These are phyloP conservation scores for Pyrgus malvae DNA, from an alignment of 2,888 invertebrate species.

Conservation along the genomic window DNA sequence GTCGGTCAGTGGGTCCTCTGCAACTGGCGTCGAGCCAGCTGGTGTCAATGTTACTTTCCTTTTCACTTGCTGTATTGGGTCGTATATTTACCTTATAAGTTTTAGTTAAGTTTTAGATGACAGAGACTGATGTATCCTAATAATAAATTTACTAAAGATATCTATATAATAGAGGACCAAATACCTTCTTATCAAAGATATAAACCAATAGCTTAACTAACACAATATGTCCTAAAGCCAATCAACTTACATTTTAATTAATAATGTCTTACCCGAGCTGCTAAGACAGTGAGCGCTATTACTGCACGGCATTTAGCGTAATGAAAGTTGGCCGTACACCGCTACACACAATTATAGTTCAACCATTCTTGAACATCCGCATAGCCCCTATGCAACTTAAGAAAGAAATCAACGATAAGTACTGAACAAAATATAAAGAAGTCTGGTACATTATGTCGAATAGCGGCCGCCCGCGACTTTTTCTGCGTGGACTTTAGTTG, in stretches of 20 bases:
- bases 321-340: constrained; percentile 16
- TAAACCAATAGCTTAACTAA: too few relatives aligned
- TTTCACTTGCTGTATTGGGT: constrained; percentile 6
- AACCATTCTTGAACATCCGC: constrained; percentile 3
- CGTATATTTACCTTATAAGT: not conserved
- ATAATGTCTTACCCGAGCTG: not conserved
- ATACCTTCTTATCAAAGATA: too few relatives aligned
- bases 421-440: too few relatives aligned
- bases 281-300: not conserved
- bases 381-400: not conserved
- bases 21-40: constrained; percentile 15
- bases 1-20: not conserved
- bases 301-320: constrained; percentile 14
- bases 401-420: too few relatives aligned
- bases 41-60: constrained; percentile 24
- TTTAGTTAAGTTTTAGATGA: too few relatives aligned
- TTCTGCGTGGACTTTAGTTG: too few relatives aligned
- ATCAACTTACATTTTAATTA: too few relatives aligned
- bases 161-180: too few relatives aligned
- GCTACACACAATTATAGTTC: constrained; percentile 21
- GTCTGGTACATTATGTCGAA: too few relatives aligned
- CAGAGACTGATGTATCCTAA: too few relatives aligned
- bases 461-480: too few relatives aligned
- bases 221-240: not conserved
- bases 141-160: too few relatives aligned